Evolutionary conservation across 2,797 vertebrate genomes (phyloP), one percentile per base, ranked within the genome.

Genomic region (Myotis findleyi): DNA sequence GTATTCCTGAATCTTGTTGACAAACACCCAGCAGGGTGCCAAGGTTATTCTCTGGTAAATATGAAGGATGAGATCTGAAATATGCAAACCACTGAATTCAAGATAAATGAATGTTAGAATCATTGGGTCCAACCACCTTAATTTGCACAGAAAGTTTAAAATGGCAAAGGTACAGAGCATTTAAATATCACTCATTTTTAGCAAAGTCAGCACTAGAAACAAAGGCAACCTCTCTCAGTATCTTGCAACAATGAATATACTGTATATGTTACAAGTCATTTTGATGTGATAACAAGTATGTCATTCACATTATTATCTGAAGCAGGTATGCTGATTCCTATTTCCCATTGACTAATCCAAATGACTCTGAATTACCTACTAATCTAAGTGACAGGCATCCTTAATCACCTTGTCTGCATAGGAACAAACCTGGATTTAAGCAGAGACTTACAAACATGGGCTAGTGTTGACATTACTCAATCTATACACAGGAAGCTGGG

Each of bases 111-210:
- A 66, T 27, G 41, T 86, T 49, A 72, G 51, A 66, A 36, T 83
- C 27, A 30, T 2, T 68, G 47, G 5, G 23, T 55, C 30, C 25
- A 90, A 18, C 30, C 17, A 47, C 47, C 33, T 79, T 66, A 49
- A 89, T 51, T 25, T 83, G 18, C 66, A 89, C 51, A 66, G 21
- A 51, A 93, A 59, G 16, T 86, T 95, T 92, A 83, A 92, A 92
- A 62, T 51, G 27, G 53, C 27, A 73, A 91, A 89, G 20, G 10
- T 62, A 25, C 2, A 53, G 41, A 2, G 8, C 2, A 17, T 64
- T 93, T 89, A 51, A 49, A 69, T 30, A 76, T 73, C n/a, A 62
- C 33, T 47, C 72, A 77, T 49, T 87, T 66, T 59, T 25, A 79
- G 36, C 51, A 38, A 16, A 18, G 18, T 89, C 51, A 20, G 23